These are phyloP conservation scores for Phaenicophaeus curvirostris DNA, from an alignment of 2,797 vertebrate species.

Conservation along the genomic window DNA sequence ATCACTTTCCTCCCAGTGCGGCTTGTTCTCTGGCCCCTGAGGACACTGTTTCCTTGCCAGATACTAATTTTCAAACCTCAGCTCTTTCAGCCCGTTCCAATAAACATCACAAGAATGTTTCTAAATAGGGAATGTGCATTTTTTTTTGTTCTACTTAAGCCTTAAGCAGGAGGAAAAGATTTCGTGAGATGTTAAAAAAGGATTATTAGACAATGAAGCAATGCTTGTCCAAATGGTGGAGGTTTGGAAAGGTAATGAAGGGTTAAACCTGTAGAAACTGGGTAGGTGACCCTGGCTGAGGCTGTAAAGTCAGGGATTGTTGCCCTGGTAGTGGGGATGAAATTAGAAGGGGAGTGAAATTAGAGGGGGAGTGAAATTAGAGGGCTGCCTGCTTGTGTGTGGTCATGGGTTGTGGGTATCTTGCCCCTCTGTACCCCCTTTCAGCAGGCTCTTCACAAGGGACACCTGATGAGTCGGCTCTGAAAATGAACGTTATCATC, in stretches of 20 bases:
- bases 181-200: not conserved
- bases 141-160: conserved; percentile 7
- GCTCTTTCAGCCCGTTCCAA: conserved; percentile 64
- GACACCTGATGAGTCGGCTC: not conserved
- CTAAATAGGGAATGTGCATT: conserved; percentile 41
- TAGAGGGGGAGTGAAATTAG: not conserved
- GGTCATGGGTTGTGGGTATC: fast-evolving
- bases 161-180: not conserved
- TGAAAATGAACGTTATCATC: fast-evolving
- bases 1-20: conserved; percentile 54
- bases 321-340: not conserved
- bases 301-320: not conserved
- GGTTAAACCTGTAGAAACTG: not conserved
- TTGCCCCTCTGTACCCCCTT: not conserved
- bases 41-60: conserved; percentile 71
- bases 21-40: conserved; percentile 63
- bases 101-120: conserved; percentile 69
- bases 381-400: not conserved
- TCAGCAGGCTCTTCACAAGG: not conserved
- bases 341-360: not conserved
- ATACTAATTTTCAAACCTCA: conserved; percentile 70
- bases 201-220: not conserved
- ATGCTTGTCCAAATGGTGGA: not conserved
- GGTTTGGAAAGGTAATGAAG: not conserved
- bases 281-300: not conserved